Percentiles rank a stretch among this genome's conserved stretches.
Evolutionary conservation across 2,888 invertebrate genomes (phyloP).

Genomic region (Callyntrura sp.): DNA sequence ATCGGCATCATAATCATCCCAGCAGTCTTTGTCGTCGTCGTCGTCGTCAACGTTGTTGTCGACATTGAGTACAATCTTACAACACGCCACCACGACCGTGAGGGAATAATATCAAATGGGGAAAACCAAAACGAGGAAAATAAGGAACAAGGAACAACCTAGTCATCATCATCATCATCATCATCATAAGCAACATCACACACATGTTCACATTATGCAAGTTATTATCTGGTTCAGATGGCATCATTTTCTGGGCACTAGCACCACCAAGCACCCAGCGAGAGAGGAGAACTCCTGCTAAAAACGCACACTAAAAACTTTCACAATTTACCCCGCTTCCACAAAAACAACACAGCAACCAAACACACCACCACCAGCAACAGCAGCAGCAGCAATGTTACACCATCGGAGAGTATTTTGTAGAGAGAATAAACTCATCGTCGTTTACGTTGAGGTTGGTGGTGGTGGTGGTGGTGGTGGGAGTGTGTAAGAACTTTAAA

Average conservation of each 20-base stretch:
- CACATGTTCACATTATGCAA: conserved; percentile 81
- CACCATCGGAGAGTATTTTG: conserved; percentile 1
- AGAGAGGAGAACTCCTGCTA: not conserved
- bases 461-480: not conserved
- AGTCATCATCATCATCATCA: conserved; percentile 78
- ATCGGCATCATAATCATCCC: conserved; percentile 36
- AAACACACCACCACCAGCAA: not conserved
- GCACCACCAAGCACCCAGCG: conserved; percentile 28
- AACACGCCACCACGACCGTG: conserved; percentile 73
- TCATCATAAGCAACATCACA: conserved; percentile 69
- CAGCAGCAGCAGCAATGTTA: not conserved
- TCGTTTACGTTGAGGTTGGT: not conserved
- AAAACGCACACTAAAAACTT: conserved; percentile 35
- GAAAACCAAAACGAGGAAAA: conserved; percentile 71
- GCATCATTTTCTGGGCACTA: conserved; percentile 64
- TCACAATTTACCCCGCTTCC: conserved; percentile 34
- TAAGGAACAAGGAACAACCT: conserved; percentile 72
- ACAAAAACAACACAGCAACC: not conserved
- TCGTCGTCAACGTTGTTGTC: conserved; percentile 50
- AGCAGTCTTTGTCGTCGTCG: conserved; percentile 47
- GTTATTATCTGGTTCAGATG: conserved; percentile 77
- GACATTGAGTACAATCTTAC: conserved; percentile 71
- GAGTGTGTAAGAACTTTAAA: not conserved
- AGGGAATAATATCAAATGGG: conserved; percentile 39
- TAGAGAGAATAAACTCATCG: conserved; percentile 2